A percentile compares a stretch with the other conserved stretches of the same genome.
Evolutionary conservation across 2,888 invertebrate genomes (phyloP).

Genomic region (Amphiduros pacificus): DNA sequence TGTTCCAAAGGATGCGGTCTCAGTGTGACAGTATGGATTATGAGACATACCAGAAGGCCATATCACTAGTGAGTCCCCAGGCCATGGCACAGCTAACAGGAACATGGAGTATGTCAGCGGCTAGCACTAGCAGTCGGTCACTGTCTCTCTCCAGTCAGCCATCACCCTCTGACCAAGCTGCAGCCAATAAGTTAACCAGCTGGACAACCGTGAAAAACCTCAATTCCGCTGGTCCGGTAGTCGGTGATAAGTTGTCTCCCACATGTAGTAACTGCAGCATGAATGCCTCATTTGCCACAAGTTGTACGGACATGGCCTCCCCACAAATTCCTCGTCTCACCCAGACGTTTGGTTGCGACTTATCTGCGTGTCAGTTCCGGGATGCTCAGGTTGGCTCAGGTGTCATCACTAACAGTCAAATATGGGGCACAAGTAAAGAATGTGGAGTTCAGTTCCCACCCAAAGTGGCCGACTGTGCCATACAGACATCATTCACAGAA

Average conservation of each 20-base stretch:
- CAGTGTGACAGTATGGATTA: not conserved
- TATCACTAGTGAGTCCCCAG: conserved; percentile 24
- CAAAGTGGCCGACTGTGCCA: conserved; percentile 15
- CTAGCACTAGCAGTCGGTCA: conserved; percentile 10
- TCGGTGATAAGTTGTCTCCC: no score
- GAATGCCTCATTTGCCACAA: no score
- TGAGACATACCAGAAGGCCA: no score
- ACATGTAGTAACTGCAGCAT: no score
- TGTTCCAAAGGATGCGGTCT: conserved; percentile 21
- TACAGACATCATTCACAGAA: conserved; percentile 28
- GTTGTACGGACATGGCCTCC: no score
- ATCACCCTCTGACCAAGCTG: no score
- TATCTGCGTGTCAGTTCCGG: no score
- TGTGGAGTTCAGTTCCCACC: conserved; percentile 21
- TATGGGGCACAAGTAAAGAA: no score
- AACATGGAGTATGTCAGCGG: conserved; percentile 28
- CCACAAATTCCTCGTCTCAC: no score
- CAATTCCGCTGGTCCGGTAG: no score
- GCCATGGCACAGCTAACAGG: conserved; percentile 16
- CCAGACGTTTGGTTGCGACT: no score
- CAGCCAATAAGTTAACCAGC: conserved; percentile 10
- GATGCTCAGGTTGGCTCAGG: conserved; percentile 12
- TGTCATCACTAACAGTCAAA: conserved; percentile 8
- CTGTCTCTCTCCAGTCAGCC: conserved; percentile 3
- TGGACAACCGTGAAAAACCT: conserved; percentile 17